phyloP scores from a whole-genome alignment of 2,888 invertebrate species.

The Entomobrya proxima region DNA sequence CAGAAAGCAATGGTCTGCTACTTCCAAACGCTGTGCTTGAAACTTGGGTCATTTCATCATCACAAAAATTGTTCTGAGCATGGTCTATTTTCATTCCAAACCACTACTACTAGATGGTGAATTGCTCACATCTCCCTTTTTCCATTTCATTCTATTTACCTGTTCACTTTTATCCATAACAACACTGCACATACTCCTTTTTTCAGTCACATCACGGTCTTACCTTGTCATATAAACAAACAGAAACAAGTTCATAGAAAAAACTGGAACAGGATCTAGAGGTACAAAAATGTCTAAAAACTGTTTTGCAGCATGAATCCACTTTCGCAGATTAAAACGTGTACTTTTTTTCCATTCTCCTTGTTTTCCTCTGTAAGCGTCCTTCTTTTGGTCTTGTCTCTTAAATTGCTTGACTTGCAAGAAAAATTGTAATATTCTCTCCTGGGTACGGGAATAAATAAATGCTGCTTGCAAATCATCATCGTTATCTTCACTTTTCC shows the following conservation, averaged over 20 bases:
- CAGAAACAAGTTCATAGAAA: neutral
- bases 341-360: neutral
- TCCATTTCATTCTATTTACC: no score
- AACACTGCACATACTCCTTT: no score
- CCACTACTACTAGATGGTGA: no score
- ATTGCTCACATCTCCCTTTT: no score
- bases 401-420: neutral
- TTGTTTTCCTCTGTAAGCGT: neutral
- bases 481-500: conserved; percentile 28
- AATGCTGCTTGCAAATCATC: conserved; percentile 6
- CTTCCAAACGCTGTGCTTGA: no score
- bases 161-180: no score
- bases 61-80: no score
- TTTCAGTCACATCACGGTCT: neutral
- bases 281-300: neutral
- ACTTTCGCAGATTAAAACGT: conserved; percentile 5
- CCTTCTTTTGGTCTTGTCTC: neutral
- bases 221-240: conserved; percentile 3
- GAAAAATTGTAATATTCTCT: neutral
- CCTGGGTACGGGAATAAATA: neutral
- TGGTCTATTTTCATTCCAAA: no score
- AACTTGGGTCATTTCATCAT: no score
- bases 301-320: neutral
- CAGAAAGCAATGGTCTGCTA: no score
- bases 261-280: neutral